Evolutionary conservation across 2,888 invertebrate species (phyloP).

Genomic region (Cartodere bifasciata): DNA sequence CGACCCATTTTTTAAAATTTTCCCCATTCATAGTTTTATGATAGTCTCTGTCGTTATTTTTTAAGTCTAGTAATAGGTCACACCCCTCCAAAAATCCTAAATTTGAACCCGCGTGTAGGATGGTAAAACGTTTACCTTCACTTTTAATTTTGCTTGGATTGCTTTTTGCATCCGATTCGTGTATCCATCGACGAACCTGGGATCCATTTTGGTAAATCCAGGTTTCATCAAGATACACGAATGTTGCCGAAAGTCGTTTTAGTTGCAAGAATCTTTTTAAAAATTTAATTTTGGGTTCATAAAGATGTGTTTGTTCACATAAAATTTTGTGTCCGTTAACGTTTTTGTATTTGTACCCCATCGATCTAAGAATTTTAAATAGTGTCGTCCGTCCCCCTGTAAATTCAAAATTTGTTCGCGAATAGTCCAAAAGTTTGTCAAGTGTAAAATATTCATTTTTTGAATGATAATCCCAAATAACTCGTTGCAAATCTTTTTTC

Average conservation of each 20-base stretch:
- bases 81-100: conserved; percentile 4
- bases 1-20: too few relatives aligned
- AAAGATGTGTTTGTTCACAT: too few relatives aligned
- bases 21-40: background rate
- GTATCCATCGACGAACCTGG: conserved; percentile 2
- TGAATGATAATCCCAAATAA: background rate
- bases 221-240: conserved; percentile 1
- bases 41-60: conserved; percentile 2
- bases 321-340: too few relatives aligned
- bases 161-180: conserved; percentile 1
- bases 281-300: too few relatives aligned
- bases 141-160: conserved; percentile 3
- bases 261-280: too few relatives aligned
- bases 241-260: too few relatives aligned
- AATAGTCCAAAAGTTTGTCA: too few relatives aligned
- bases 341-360: too few relatives aligned
- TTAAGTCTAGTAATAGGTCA: background rate
- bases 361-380: too few relatives aligned
- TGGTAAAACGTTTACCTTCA: conserved; percentile 2
- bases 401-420: conserved; percentile 1
- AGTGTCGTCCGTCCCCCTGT: background rate
- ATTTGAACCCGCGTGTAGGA: conserved; percentile 1
- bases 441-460: background rate
- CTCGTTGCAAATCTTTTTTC: too few relatives aligned
- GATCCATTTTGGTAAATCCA: conserved; percentile 4